Base-by-base conservation (phyloP, 92 coral and sea anemone genomes). In the Heliopora coerulea region DNA sequence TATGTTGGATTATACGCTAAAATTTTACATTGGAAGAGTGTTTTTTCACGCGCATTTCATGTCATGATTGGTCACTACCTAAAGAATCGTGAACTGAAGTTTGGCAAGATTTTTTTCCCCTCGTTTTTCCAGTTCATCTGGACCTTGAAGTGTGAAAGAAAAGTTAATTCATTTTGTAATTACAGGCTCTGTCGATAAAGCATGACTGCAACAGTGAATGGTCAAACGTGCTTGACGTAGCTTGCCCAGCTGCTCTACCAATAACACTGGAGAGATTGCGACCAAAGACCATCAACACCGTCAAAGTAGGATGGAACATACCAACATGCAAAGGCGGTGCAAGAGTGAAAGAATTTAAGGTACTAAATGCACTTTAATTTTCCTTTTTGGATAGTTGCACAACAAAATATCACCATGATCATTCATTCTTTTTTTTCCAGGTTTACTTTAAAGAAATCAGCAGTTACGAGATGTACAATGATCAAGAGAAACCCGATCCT, bases 131-230 rank as follows among this genome's bases (percentile, higher is more conserved):
- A n/a, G n/a, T n/a, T n/a, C n/a, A n/a, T n/a, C n/a, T n/a, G n/a
- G n/a, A n/a, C n/a, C n/a, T n/a, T n/a, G n/a, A n/a, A n/a, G n/a
- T n/a, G n/a, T n/a, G n/a, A n/a, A n/a, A n/a, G n/a, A n/a, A n/a
- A 46, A 46, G 15, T 8, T 2, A 8, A 46, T 2, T 46, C 2
- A 8, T 15, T 46, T 46, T 6, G 2, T 15, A 8, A 15, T 15
- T 8, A 6, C 80, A 91, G 97, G 91, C 86, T 37, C 13, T 87
- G 34, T 89, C 96, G 41, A 79, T 74, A 21, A 89, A 89, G 75
- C 82, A 82, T 24, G 87, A 81, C 5, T 91, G 97, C 68, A 85
- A 91, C 57, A 89, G 97, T 39, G 83, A 83, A 49, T 91, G 91
- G 96, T 83, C 96, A 20, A 87, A 84, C 20, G 65, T 83, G 1